Base-by-base conservation (phyloP, 2,113 vertebrate genomes). In the Otocyon megalotis region DNA sequence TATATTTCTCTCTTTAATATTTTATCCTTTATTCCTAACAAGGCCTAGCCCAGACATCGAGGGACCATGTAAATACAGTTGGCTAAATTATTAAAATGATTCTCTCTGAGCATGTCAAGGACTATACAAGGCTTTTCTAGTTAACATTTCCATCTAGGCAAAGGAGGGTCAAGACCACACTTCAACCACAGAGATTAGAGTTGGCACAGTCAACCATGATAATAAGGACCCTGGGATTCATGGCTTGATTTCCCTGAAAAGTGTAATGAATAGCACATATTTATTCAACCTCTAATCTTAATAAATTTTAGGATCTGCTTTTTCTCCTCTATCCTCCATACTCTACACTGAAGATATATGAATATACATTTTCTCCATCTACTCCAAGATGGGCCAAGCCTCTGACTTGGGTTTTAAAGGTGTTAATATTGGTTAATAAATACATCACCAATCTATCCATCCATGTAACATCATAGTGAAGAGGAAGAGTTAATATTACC, bases 1-100 rank as follows among this genome's bases (percentile, higher is more conserved):
- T 97, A 83, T 96, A 96, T 97, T 96, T 98, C 84, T 96, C 77
- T 88, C 88, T 97, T 97, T 96, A 97, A 97, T 97, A 97, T 98
- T 98, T 98, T 96, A 97, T 79, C 54, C 60, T 97, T 96, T 94
- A 96, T 96, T 96, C 67, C 94, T 97, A 97, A 97, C 81, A 96
- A 97, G 58, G 53, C 90, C 86, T 94, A 85, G 43, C 54, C 67
- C 71, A 97, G 88, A 97, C 84, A 94, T 81, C 19, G 0, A 95
- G 88, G 65, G 92, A 88, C 84, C 71, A 91, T 97, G 97, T 96
- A 98, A 97, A 97, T 96, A 94, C 22, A 60, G 86, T n/a, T 69
- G 76, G 50, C 62, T 97, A 88, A 97, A 97, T 97, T 97, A 98
- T 98, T 98, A 83, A 98, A 93, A 74, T 10, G n/a, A 74, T 93